A percentile compares a stretch with the other conserved stretches of the same genome.
phyloP scores from a whole-genome alignment of 1,140 invertebrate species.

The Aphelenchoides avenae region DNA sequence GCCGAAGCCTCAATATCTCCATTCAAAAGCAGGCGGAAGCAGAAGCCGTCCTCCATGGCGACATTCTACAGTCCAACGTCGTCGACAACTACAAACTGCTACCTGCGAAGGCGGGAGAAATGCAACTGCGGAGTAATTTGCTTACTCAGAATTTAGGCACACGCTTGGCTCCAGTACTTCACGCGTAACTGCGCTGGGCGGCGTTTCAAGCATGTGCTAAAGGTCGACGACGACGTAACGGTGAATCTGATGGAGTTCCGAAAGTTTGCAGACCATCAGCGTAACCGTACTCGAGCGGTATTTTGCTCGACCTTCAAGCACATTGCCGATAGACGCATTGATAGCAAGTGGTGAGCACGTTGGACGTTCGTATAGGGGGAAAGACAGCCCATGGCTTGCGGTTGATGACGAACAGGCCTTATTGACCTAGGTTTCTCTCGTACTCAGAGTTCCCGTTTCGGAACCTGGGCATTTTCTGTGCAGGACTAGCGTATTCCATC shows the following conservation, averaged over 20 bases:
- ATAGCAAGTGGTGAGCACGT: conserved; percentile 21
- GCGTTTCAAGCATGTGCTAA: conserved; percentile 18
- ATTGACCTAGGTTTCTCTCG: conserved; percentile 23
- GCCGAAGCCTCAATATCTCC: conserved; percentile 1
- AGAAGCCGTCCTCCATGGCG: conserved; percentile 15
- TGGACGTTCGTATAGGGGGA: neutral
- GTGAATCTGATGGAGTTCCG: conserved; percentile 15
- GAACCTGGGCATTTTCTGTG: conserved; percentile 33
- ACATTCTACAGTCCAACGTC: conserved; percentile 24
- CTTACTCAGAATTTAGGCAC: conserved; percentile 13
- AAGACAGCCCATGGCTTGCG: too few species aligned
- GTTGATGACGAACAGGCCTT: too few species aligned
- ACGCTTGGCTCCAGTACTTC: conserved; percentile 21
- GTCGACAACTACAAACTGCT: conserved; percentile 23
- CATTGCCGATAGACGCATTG: conserved; percentile 18
- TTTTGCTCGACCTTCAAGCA: conserved; percentile 28
- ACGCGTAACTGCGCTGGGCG: conserved; percentile 9
- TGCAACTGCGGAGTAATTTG: neutral
- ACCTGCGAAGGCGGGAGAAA: conserved; percentile 20
- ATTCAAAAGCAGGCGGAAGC: conserved; percentile 19
- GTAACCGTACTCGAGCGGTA: conserved; percentile 7
- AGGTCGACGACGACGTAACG: conserved; percentile 27
- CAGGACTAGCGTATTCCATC: conserved; percentile 21
- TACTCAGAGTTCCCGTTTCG: conserved; percentile 28
- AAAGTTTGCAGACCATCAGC: conserved; percentile 12